A percentile compares a stretch with the other conserved stretches of the same genome.
These are phyloP conservation scores for Psettodes erumei DNA, from an alignment of 2,113 vertebrate species.

Conservation along the genomic window DNA sequence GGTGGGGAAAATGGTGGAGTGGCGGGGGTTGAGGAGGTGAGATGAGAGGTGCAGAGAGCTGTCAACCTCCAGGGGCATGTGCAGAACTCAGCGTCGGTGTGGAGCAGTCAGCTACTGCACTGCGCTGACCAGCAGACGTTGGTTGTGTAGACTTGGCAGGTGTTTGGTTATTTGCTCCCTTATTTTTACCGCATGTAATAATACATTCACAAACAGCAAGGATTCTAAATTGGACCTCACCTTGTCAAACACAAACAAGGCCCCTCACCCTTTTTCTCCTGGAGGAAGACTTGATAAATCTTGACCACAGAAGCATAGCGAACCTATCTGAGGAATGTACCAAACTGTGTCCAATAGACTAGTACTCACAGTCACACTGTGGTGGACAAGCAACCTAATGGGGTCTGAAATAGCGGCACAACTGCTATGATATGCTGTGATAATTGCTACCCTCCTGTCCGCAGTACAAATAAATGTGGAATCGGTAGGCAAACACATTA, in stretches of 20 bases:
- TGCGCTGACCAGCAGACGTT: conserved; percentile 63
- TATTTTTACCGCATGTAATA: conserved; percentile 61
- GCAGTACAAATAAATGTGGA: conserved; percentile 79
- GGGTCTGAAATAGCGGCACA: conserved; percentile 75
- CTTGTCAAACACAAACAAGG: conserved; percentile 60
- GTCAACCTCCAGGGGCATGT: conserved; percentile 66
- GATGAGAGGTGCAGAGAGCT: conserved; percentile 69
- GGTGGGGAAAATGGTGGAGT: conserved; percentile 16
- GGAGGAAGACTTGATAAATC: conserved; percentile 58
- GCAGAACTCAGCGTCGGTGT: conserved; percentile 47
- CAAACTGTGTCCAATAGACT: conserved; percentile 67
- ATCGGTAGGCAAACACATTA: conserved; percentile 83
- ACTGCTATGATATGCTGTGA: conserved; percentile 76
- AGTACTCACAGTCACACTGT: conserved; percentile 65
- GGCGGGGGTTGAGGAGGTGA: conserved; percentile 26
- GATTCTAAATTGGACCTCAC: conserved; percentile 70
- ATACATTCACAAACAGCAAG: conserved; percentile 58
- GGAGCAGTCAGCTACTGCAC: conserved; percentile 52
- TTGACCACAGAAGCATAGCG: conserved; percentile 38
- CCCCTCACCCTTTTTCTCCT: conserved; percentile 43
- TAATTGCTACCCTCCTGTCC: conserved; percentile 78
- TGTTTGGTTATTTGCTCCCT: conserved; percentile 69
- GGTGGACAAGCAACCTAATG: conserved; percentile 77
- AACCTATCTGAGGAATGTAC: conserved; percentile 66
- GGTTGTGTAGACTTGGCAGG: conserved; percentile 55